Evolutionary conservation across 2,797 vertebrate genomes (phyloP), one percentile per base, ranked within the genome.

Genomic region (Geotria australis): DNA sequence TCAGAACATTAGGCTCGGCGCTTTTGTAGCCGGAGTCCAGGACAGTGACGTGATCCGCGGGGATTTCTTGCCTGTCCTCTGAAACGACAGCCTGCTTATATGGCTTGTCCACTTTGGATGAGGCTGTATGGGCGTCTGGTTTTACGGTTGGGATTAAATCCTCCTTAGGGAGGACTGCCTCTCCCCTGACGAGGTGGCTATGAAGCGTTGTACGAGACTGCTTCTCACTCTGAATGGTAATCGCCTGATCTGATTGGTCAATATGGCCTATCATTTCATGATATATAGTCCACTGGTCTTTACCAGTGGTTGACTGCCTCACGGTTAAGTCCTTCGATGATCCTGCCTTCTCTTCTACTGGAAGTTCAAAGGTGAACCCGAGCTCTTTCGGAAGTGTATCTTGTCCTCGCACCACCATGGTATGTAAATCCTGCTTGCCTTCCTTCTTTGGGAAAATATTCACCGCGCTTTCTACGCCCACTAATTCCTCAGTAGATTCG

Each of bases 321-420:
- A 79, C 60, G 49, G 68, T 69, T 0, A 64, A 72, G 60, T 70
- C 78, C 64, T 77, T 78, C 15, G 68, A 69, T 61, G 61, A 56
- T 6, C 62, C 64, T 56, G 72, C 71, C 9, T 62, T 66, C 48
- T 77, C 72, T 63, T 70, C 10, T 0, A 58, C 45, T 57, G 76
- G 75, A 60, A 70, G 72, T 57, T 76, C 72, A 71, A 67, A 70
- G 60, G 61, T 69, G 59, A 79, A 73, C 53, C 63, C 64, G 46
- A 62, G 66, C 61, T 78, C 76, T 59, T 71, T 72, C 15, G 74
- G 68, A 58, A 82, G 71, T 2, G 59, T 63, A 56, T 72, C 64
- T 61, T 78, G 77, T 58, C 74, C 73, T 59, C 68, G 70, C 57
- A 76, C 70, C 57, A 77, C 69, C 62, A 80, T 77, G 60, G 79